Evolutionary conservation across 2,888 invertebrate genomes (phyloP).

Genomic region (Ormyrus thymus): DNA sequence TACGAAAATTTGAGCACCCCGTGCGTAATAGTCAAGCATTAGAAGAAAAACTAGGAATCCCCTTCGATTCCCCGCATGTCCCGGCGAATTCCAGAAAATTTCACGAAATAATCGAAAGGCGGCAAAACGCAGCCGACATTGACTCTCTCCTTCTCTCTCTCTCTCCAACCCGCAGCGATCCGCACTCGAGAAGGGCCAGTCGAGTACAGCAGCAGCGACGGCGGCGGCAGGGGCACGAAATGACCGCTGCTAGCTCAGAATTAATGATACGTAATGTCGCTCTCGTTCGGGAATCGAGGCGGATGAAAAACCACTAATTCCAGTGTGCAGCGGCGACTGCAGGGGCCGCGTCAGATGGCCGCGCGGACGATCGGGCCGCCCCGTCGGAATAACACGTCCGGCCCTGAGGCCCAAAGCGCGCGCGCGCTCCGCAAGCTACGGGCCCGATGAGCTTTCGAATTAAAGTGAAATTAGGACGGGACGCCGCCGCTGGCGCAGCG

Average conservation of each 20-base stretch:
- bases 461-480: constrained; percentile 42
- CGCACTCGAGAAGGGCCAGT: too few relatives aligned
- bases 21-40: too few relatives aligned
- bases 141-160: too few relatives aligned
- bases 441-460: constrained; percentile 42
- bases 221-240: constrained; percentile 5
- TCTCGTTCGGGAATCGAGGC: not conserved
- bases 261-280: constrained; percentile 34
- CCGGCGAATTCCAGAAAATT: too few relatives aligned
- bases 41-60: too few relatives aligned
- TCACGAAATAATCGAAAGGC: too few relatives aligned
- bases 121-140: too few relatives aligned
- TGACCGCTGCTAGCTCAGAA: constrained; percentile 17
- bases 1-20: too few relatives aligned
- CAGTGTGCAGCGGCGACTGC: not conserved
- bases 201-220: not conserved
- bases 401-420: not conserved
- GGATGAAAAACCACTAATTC: constrained; percentile 33
- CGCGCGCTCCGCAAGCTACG: not conserved
- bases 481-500: not conserved
- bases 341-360: constrained; percentile 16
- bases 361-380: not conserved
- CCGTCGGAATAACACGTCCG: not conserved
- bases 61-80: too few relatives aligned
- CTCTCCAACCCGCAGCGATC: too few relatives aligned